Base-by-base conservation (phyloP, 2,888 invertebrate genomes). In the Yponomeuta evonymella region DNA sequence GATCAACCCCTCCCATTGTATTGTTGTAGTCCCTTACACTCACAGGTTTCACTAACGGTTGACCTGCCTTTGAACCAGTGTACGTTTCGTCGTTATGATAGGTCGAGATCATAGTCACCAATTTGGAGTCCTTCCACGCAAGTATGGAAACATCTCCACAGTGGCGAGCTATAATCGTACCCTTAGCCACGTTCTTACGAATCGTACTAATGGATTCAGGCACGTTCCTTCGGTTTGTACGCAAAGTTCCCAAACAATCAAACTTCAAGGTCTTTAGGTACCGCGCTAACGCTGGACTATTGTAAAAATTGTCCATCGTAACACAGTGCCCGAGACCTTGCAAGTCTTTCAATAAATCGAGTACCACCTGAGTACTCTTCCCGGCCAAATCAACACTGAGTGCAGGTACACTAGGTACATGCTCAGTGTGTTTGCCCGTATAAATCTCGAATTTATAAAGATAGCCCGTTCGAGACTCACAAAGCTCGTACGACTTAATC, bases 401-500 rank as follows among this genome's bases (percentile, higher is more conserved):
- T 66, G 71, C 70, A 67, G 30, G 43, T 36, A 15, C 36, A 48
- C 43, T 43, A 43, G 2, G 48, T 23, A 30, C 29, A 70, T 70
- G n/a, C 70, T 71, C 67, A 68, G 64, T 10, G 67, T 69, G 66
- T 68, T 71, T 70, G 67, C 71, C 73, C 67, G 74, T 73, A 36
- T 75, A 43, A 43, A 43, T 43, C 43, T 43, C 43, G 43, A 43
- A 43, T 43, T 43, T 43, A 43, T 43, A 43, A 75, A 76, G 63
- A 70, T 76, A 78, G 3, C 78, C 76, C 0, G 75, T 74, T 12
- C 23, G 5, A 0, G 75, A 72, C 69, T 77, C 77, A 48, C 75
- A 78, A 1, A 78, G 70, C 58, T 78, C 77, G 64, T 65, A 76
- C 2, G 75, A 75, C n/a, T 77, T 76, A 2, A 76, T 76, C 0